phyloP scores from a whole-genome alignment of 2,888 invertebrate species.

The Diarsia mendica region DNA sequence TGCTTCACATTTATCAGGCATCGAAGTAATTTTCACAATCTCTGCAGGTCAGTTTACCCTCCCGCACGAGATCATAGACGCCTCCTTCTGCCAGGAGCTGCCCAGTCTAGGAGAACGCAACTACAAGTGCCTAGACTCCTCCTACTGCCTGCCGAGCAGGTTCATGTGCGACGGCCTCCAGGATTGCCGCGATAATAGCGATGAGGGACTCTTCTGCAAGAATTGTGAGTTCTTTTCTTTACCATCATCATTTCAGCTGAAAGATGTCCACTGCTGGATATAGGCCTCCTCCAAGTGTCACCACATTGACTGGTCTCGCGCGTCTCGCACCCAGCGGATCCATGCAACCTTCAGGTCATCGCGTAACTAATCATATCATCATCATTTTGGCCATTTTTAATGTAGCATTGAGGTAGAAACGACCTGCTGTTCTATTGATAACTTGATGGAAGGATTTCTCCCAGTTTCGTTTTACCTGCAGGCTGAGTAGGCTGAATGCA shows the following conservation, averaged over 20 bases:
- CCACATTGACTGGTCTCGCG: too few species aligned
- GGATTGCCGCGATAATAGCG: slow-evolving; percentile 94
- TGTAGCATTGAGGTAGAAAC: background rate
- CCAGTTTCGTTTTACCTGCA: too few species aligned
- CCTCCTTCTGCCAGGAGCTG: slow-evolving; percentile 67
- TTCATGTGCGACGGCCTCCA: slow-evolving; percentile 92
- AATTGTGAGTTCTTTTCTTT: slow-evolving; percentile 69
- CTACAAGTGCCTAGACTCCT: slow-evolving; percentile 78
- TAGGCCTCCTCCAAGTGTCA: too few species aligned
- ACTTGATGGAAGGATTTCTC: background rate
- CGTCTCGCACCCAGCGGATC: too few species aligned
- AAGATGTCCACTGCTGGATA: too few species aligned
- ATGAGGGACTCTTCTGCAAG: slow-evolving; percentile 90
- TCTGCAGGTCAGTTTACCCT: slow-evolving; percentile 71
- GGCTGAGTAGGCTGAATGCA: too few species aligned
- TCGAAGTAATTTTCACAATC: background rate
- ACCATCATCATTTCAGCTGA: too few species aligned
- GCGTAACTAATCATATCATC: too few species aligned
- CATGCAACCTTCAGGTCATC: too few species aligned
- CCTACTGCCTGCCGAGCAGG: slow-evolving; percentile 90
- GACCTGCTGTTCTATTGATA: background rate
- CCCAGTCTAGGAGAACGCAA: slow-evolving; percentile 48
- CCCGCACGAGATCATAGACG: slow-evolving; percentile 68
- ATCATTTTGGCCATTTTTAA: background rate
- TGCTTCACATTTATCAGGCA: background rate